Base-by-base conservation (phyloP, 2,113 vertebrate genomes). In the Phylloscopus trochiloides region DNA sequence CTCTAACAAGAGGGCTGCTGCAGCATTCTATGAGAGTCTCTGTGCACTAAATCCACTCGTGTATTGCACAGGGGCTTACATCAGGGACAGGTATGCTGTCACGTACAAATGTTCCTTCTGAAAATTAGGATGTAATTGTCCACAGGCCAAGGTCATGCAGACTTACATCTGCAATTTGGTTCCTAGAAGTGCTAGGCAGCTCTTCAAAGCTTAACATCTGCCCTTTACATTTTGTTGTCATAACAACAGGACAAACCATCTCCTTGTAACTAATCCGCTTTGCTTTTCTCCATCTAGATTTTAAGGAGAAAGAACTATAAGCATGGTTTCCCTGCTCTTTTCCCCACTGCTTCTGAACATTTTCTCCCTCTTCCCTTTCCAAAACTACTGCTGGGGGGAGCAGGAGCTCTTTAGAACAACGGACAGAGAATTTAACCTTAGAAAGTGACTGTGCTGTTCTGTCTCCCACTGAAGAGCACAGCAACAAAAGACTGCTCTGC, bases 231-330 rank as follows among this genome's bases (percentile, higher is more conserved):
- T 93, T 61, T 82, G 94, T 72, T 85, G 94, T 82, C 91, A 51
- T 62, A 74, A 91, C 89, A 94, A 72, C 93, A 78, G 90, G 57
- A 85, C 68, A 95, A 95, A 87, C 70, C 78, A 76, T 34, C 81
- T 75, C 77, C 74, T 87, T 52, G 32, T 74, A 61, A 89, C 73
- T 95, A 89, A 96, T 75, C 76, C 3, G 20, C 48, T 92, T 84
- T 87, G 55, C 83, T 92, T 72, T 75, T 31, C 66, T 94, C 58
- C 42, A 40, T 20, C 65, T 68, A 78, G 61, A 40, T 67, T 95
- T 91, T 68, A 89, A 81, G 79, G 36, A 92, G 65, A 71, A 88
- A 59, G 43, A 83, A 51, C 3, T 12, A 22, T 0, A 59, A 55
- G 38, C 10, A n/a, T 13, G 45, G 52, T 45, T 89, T 48, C 5